A percentile compares a stretch with the other conserved stretches of the same genome.
These are phyloP conservation scores for Drosophila phalerata DNA, from an alignment of 2,888 invertebrate species.

Conservation along the genomic window DNA sequence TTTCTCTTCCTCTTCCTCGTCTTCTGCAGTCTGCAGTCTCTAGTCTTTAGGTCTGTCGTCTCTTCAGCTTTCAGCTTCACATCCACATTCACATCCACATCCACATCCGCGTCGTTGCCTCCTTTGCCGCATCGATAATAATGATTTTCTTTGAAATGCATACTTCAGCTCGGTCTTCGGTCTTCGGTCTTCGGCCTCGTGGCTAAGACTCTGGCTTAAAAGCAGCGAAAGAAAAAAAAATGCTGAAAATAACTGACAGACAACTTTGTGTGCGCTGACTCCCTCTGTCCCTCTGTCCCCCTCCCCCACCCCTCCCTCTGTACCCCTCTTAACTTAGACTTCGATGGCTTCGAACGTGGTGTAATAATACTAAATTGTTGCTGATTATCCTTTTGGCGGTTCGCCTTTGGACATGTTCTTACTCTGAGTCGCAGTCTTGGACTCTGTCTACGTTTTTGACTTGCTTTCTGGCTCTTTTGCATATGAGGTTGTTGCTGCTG, in stretches of 20 bases:
- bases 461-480: slow-evolving; percentile 63
- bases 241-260: slow-evolving; percentile 65
- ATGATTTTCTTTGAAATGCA: slow-evolving; percentile 83
- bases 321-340: slow-evolving; percentile 34
- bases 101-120: slow-evolving; percentile 31
- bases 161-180: slow-evolving; percentile 55
- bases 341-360: slow-evolving; percentile 82
- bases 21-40: slow-evolving; percentile 12
- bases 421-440: slow-evolving; percentile 38
- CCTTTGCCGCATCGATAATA: slow-evolving; percentile 76
- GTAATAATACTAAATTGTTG: slow-evolving; percentile 86
- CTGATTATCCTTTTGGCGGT: slow-evolving; percentile 85
- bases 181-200: slow-evolving; percentile 10
- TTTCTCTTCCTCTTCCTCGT: neutral
- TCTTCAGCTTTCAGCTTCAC: slow-evolving; percentile 20
- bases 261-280: slow-evolving; percentile 73
- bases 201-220: slow-evolving; percentile 42
- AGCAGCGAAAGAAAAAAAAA: slow-evolving; percentile 12
- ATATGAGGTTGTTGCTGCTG: slow-evolving; percentile 51
- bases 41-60: slow-evolving; percentile 31
- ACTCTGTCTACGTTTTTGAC: slow-evolving; percentile 35
- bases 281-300: neutral
- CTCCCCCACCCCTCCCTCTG: no score
- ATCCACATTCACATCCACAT: slow-evolving; percentile 8
- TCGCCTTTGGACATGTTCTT: slow-evolving; percentile 77